A percentile compares a stretch with the other conserved stretches of the same genome.
phyloP scores from a whole-genome alignment of 2,113 vertebrate species.

The Engraulis encrasicolus region DNA sequence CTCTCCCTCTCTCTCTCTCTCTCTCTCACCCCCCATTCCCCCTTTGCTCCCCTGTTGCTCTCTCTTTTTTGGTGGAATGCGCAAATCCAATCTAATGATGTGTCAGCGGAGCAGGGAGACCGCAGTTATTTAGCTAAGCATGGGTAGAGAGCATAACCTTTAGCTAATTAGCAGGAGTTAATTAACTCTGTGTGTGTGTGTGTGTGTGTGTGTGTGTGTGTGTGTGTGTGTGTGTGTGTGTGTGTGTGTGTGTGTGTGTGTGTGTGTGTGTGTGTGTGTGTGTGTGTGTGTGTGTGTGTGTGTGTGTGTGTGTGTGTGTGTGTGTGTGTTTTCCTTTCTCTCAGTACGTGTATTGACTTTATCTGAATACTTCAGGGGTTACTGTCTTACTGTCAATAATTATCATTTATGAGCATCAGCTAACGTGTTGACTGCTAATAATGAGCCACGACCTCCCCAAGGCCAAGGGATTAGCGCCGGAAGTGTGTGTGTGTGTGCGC shows the following conservation, averaged over 20 bases:
- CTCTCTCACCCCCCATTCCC: not conserved
- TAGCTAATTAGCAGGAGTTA: conserved; percentile 28
- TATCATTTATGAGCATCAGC: not conserved
- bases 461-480: not conserved
- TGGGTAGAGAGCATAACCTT: conserved; percentile 25
- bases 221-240: conserved; percentile 32
- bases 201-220: conserved; percentile 26
- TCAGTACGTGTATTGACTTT: not conserved
- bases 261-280: not conserved
- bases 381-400: not conserved
- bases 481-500: not conserved
- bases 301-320: too few relatives aligned
- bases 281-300: too few relatives aligned
- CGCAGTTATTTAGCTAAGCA: conserved; percentile 11
- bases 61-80: conserved; percentile 42
- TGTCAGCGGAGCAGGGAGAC: not conserved
- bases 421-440: not conserved
- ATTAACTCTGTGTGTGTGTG: conserved; percentile 20
- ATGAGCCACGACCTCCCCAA: not conserved
- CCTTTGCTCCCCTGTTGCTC: conserved; percentile 23
- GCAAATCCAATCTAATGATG: conserved; percentile 48
- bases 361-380: not conserved
- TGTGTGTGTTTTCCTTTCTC: too few relatives aligned
- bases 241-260: conserved; percentile 25
- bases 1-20: conserved; percentile 16